A percentile compares a stretch with the other conserved stretches of the same genome.
phyloP scores from a whole-genome alignment of 2,797 vertebrate species.

The Epinephelus coioides region DNA sequence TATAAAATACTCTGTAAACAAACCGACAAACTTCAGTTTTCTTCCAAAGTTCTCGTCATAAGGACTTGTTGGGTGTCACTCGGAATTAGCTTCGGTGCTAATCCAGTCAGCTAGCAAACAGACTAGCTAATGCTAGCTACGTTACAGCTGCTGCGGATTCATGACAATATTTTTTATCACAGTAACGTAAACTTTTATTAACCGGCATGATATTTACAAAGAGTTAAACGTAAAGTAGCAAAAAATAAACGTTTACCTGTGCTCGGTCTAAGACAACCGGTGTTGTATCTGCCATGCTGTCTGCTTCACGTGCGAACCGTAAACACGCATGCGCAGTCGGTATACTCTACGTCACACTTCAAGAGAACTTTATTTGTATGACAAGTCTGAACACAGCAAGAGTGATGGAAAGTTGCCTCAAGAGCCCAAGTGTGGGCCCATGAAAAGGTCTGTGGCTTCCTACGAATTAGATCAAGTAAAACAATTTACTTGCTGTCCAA shows the following conservation, averaged over 20 bases:
- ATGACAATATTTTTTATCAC: accelerated
- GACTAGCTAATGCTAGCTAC: background rate
- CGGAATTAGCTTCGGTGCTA: constrained; percentile 49
- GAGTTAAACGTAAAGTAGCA: accelerated
- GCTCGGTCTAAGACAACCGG: constrained; percentile 57
- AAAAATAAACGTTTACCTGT: constrained; percentile 72
- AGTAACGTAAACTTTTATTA: accelerated
- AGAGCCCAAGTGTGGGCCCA: too few species aligned
- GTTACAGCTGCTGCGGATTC: background rate
- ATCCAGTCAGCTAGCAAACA: background rate
- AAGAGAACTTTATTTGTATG: constrained; percentile 69
- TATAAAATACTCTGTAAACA: accelerated
- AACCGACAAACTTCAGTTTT: background rate
- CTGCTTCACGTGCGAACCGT: constrained; percentile 60
- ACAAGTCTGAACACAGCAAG: background rate
- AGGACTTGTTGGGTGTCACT: too few species aligned
- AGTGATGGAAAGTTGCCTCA: too few species aligned
- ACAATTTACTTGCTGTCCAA: too few species aligned
- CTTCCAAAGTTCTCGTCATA: accelerated
- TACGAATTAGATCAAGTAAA: too few species aligned
- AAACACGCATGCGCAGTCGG: constrained; percentile 65
- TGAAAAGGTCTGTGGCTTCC: too few species aligned
- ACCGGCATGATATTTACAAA: accelerated
- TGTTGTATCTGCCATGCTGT: constrained; percentile 74
- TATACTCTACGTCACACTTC: constrained; percentile 11